A percentile compares a stretch with the other conserved stretches of the same genome.
phyloP scores from a whole-genome alignment of 1,140 invertebrate species.

The Temnothorax curvispinosus region DNA sequence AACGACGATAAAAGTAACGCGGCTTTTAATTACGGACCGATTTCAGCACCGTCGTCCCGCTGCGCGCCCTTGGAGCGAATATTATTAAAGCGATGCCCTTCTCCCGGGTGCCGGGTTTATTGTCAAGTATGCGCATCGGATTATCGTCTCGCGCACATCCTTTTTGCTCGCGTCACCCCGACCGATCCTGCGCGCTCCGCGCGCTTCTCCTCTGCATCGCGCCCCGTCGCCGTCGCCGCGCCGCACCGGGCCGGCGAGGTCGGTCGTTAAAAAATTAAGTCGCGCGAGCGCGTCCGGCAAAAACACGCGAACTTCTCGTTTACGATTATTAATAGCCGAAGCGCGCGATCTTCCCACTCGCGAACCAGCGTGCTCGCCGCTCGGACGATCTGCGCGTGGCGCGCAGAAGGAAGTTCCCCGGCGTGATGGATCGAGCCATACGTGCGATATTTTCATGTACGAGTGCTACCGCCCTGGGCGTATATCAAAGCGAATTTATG shows the following conservation, averaged over 20 bases:
- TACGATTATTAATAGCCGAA: conserved; percentile 60
- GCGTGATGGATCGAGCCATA: conserved; percentile 45
- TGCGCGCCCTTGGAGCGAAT: conserved; percentile 37
- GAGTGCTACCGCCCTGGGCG: conserved; percentile 30
- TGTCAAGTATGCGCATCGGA: conserved; percentile 43
- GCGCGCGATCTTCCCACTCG: conserved; percentile 50
- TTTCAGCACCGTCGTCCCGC: conserved; percentile 41
- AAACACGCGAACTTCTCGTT: conserved; percentile 61
- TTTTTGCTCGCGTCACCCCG: background rate
- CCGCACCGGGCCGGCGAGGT: background rate
- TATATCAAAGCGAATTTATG: conserved; percentile 56
- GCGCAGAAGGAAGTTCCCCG: conserved; percentile 36
- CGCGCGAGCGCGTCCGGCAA: conserved; percentile 45
- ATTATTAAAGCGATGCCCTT: conserved; percentile 15
- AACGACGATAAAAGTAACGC: conserved; percentile 47
- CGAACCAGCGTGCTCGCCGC: conserved; percentile 6
- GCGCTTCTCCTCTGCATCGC: background rate
- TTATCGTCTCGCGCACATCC: conserved; percentile 13
- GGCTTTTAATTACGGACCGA: conserved; percentile 53
- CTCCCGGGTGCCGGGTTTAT: conserved; percentile 36
- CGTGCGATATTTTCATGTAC: conserved; percentile 52
- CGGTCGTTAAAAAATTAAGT: conserved; percentile 54
- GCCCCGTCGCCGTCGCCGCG: background rate
- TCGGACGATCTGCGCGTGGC: conserved; percentile 42
- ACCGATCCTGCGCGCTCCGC: background rate